A percentile compares a stretch with the other conserved stretches of the same genome.
Evolutionary conservation across 2,888 invertebrate species (phyloP).

Genomic region (Pollenia amentaria): DNA sequence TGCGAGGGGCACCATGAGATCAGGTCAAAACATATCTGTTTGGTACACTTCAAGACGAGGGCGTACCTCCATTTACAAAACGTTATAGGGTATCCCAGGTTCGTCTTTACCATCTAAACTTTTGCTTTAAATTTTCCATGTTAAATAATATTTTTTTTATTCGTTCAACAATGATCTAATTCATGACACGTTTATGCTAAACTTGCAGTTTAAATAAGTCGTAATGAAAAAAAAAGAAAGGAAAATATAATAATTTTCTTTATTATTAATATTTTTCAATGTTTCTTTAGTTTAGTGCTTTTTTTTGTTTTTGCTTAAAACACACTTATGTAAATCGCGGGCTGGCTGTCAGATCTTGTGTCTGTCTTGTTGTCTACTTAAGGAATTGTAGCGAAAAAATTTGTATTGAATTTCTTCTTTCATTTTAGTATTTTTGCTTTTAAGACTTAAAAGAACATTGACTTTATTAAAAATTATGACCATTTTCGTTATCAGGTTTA

Average conservation of each 20-base stretch:
- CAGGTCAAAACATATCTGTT: too few relatives aligned
- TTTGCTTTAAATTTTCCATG: neutral
- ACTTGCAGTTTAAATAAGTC: conserved; percentile 63
- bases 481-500: conserved; percentile 1
- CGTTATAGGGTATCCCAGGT: too few relatives aligned
- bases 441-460: conserved; percentile 42
- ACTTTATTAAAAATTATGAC: conserved; percentile 38
- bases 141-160: conserved; percentile 20
- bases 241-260: conserved; percentile 48
- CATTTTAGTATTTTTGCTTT: neutral
- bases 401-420: conserved; percentile 42
- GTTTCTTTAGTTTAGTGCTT: conserved; percentile 18
- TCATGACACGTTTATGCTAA: conserved; percentile 69
- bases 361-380: conserved; percentile 47
- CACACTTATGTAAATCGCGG: conserved; percentile 40
- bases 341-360: conserved; percentile 4
- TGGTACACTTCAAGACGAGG: too few relatives aligned
- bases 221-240: neutral
- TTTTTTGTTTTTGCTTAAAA: conserved; percentile 28
- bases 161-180: conserved; percentile 60
- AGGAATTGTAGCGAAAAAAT: conserved; percentile 37
- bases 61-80: too few relatives aligned
- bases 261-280: conserved; percentile 51
- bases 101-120: too few relatives aligned
- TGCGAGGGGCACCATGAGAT: too few relatives aligned